phyloP scores from a whole-genome alignment of 64 coral and sea anemone species.

The Dendrophyllia cribrosa region DNA sequence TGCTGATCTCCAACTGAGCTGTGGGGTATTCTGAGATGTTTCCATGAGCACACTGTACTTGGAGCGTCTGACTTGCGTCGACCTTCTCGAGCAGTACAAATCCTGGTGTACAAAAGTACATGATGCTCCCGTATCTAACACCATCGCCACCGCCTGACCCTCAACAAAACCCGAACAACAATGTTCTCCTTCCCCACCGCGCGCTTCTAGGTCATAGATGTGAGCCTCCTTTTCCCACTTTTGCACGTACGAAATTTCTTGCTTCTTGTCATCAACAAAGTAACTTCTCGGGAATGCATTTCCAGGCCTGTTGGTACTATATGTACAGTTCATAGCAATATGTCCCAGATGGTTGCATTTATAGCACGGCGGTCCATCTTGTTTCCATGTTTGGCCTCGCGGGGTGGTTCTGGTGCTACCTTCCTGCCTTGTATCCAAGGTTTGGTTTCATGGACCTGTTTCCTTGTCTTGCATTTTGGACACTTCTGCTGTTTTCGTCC shows the following conservation, averaged over 20 bases:
- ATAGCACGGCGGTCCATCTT: slow-evolving; percentile 1
- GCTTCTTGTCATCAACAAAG: too few relatives aligned
- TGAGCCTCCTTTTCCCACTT: too few relatives aligned
- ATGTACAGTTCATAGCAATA: slow-evolving; percentile 17
- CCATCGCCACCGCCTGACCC: slow-evolving; percentile 24
- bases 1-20: too few relatives aligned
- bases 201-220: too few relatives aligned
- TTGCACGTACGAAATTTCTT: too few relatives aligned
- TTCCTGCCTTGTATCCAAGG: too few relatives aligned
- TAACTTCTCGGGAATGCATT: too few relatives aligned
- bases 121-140: slow-evolving; percentile 52
- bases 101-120: slow-evolving; percentile 50
- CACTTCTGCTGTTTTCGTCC: not conserved
- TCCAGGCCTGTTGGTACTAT: not conserved
- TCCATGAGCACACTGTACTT: not conserved
- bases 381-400: not conserved
- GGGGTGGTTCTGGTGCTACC: too few relatives aligned
- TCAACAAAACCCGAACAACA: slow-evolving; percentile 30
- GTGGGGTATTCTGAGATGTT: too few relatives aligned
- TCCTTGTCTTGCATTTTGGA: slow-evolving; percentile 13
- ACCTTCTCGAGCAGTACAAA: slow-evolving; percentile 46
- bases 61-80: not conserved
- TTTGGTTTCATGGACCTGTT: too few relatives aligned
- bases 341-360: slow-evolving; percentile 39
- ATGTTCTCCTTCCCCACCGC: too few relatives aligned